Conservation (phyloP, 2,888 invertebrate genomes). For the Aleiodes leptofemur region DNA sequence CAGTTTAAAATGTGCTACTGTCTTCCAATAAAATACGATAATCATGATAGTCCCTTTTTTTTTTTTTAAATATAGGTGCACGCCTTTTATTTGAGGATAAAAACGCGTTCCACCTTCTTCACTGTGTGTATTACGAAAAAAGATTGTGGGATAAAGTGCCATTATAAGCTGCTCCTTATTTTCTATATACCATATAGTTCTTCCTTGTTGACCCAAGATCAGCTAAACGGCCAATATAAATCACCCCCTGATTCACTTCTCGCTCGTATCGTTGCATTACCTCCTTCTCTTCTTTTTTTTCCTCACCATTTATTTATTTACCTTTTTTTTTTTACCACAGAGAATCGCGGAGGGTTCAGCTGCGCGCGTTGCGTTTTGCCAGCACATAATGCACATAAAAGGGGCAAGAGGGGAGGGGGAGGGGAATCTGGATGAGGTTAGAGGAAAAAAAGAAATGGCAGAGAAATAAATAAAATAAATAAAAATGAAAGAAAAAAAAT, state of each 20-base stretch:
- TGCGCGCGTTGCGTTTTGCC: conserved; percentile 4
- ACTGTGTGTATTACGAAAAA: conserved; percentile 9
- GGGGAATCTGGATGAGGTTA: conserved; percentile 33
- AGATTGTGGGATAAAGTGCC: conserved; percentile 24
- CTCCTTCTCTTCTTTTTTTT: neutral
- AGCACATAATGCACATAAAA: conserved; percentile 8
- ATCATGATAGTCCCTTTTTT: too few relatives aligned
- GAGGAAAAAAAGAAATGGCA: neutral
- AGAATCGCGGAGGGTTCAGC: neutral
- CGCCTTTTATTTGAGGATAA: too few relatives aligned
- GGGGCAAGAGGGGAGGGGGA: neutral
- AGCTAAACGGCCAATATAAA: conserved; percentile 25
- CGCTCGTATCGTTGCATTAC: conserved; percentile 1
- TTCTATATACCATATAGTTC: conserved; percentile 4
- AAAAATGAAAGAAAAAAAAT: neutral
- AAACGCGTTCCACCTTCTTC: too few relatives aligned
- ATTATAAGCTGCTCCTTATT: conserved; percentile 8
- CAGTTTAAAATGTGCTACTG: too few relatives aligned
- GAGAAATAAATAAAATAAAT: conserved; percentile 5
- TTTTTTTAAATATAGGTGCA: too few relatives aligned
- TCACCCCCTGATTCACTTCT: conserved; percentile 15
- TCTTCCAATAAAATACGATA: too few relatives aligned
- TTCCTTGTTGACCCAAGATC: conserved; percentile 30
- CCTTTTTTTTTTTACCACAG: neutral
- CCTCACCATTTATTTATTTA: neutral